A percentile compares a stretch with the other conserved stretches of the same genome.
Evolutionary conservation across 2,888 invertebrate genomes (phyloP).

Genomic region (Aphrophora alni): DNA sequence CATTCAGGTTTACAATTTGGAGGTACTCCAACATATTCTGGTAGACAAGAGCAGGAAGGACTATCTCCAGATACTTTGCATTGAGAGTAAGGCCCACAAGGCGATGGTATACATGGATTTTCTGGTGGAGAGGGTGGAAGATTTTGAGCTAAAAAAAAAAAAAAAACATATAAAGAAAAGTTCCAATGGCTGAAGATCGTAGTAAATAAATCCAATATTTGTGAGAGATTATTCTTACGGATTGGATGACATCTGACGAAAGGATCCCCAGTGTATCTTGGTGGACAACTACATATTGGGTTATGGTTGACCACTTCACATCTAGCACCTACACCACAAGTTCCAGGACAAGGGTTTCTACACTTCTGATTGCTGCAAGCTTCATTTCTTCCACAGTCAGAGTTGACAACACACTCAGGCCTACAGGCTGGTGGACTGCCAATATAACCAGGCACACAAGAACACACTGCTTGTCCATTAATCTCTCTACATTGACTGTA

Average conservation of each 20-base stretch:
- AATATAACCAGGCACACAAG: too few relatives aligned
- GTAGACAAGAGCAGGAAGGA: conserved; percentile 77
- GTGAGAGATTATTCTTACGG: conserved; percentile 48
- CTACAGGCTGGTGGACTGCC: too few relatives aligned
- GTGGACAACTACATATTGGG: conserved; percentile 75
- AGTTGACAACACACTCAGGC: conserved; percentile 61
- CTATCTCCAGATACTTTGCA: conserved; percentile 66
- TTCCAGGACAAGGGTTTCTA: conserved; percentile 62
- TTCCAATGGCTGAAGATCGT: neutral
- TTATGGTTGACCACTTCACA: conserved; percentile 78
- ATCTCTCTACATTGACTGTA: too few relatives aligned
- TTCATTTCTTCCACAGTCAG: conserved; percentile 61
- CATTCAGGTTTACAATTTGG: conserved; percentile 83
- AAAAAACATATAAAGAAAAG: neutral
- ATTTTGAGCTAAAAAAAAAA: conserved; percentile 38
- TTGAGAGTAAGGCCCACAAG: conserved; percentile 65
- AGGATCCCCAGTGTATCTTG: conserved; percentile 76
- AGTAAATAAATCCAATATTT: too few relatives aligned
- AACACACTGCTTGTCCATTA: too few relatives aligned
- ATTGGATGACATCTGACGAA: conserved; percentile 67
- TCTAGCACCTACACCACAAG: conserved; percentile 69
- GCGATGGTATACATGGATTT: conserved; percentile 64
- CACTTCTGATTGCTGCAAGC: conserved; percentile 64
- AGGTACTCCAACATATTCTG: conserved; percentile 78
- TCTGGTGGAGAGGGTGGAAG: conserved; percentile 50